Conservation (phyloP, 2,113 vertebrate species). For the Callithrix jacchus region DNA sequence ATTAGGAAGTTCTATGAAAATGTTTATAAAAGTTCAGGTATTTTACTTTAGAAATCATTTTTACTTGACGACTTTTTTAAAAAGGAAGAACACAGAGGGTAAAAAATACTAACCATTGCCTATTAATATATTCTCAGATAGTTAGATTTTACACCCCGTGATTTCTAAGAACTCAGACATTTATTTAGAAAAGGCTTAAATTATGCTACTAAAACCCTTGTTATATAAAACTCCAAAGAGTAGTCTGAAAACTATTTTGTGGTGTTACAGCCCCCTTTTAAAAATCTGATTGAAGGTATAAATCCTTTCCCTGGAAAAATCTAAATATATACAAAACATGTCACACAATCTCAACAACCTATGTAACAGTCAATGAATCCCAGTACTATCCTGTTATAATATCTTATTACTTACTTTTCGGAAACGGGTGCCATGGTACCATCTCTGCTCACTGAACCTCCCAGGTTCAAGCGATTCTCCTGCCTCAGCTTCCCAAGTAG, state of each 20-base stretch:
- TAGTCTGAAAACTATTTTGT: background rate
- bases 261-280: background rate
- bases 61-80: background rate
- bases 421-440: too few species aligned
- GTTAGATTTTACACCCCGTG: background rate
- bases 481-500: too few species aligned
- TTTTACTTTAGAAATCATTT: constrained; percentile 48
- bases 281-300: background rate
- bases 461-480: too few species aligned
- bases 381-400: background rate
- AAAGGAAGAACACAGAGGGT: background rate
- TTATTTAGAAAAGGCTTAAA: constrained; percentile 40
- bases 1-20: background rate
- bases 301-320: constrained; percentile 49
- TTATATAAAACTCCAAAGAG: background rate
- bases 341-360: background rate
- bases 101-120: background rate
- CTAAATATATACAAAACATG: background rate
- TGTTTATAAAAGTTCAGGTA: background rate
- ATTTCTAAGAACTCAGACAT: constrained; percentile 29
- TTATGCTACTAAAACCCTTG: background rate
- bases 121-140: background rate
- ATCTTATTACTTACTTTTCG: background rate
- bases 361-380: background rate
- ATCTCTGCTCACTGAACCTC: too few species aligned